phyloP scores from a whole-genome alignment of 2,888 invertebrate species.

The Sympetrum striolatum region DNA sequence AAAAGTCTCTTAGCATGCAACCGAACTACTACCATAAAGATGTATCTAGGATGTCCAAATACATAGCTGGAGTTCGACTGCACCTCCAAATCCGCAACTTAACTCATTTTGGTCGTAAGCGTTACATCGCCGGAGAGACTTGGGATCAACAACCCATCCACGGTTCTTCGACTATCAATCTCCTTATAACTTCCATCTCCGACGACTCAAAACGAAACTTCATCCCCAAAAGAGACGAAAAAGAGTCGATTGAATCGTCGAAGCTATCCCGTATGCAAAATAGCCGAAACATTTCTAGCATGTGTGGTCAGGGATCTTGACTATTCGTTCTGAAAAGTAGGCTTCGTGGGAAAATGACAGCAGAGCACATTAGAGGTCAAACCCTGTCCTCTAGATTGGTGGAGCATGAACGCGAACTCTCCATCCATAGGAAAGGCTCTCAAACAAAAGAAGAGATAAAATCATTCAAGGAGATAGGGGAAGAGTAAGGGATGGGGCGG shows the following conservation, averaged over 20 bases:
- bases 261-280: neutral
- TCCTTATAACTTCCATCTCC: too few relatives aligned
- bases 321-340: neutral
- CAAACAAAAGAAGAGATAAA: neutral
- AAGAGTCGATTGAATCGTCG: neutral
- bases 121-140: too few relatives aligned
- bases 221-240: neutral
- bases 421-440: neutral
- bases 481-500: too few relatives aligned
- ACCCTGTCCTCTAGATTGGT: neutral
- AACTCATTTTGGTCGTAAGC: too few relatives aligned
- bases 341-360: neutral
- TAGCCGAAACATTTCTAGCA: neutral
- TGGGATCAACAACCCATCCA: too few relatives aligned
- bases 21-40: too few relatives aligned
- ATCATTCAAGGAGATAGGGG: neutral
- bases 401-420: neutral
- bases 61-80: too few relatives aligned
- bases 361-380: neutral
- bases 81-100: too few relatives aligned
- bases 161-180: too few relatives aligned
- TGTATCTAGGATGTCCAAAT: too few relatives aligned
- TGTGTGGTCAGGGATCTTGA: neutral
- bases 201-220: neutral
- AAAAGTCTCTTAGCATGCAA: too few relatives aligned